Base-by-base conservation (phyloP, 2,113 vertebrate genomes). In the Piaya cayana region DNA sequence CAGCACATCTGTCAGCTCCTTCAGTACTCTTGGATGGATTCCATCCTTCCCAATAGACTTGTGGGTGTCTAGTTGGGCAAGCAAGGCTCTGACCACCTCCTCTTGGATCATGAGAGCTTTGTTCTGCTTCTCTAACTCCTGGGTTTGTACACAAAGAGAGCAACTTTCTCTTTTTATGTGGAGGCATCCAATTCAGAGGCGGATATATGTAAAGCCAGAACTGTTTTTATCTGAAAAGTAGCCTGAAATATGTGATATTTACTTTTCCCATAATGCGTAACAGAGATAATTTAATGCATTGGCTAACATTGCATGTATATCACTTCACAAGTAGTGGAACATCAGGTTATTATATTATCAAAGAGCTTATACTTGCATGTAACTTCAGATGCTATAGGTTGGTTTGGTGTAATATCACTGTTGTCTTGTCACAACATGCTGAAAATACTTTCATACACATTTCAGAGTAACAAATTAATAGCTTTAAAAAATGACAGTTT, bases 311-410 rank as follows among this genome's bases (percentile, higher is more conserved):
- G 15, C 3, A 20, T 3, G 0, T 49, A 6, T 21, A 45, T 71
- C 27, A 37, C 42, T 70, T 78, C 23, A 30, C n/a, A 6, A 42
- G 59, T 50, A 52, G 19, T 37, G 37, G 5, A 87, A 9, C 23
- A 68, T 42, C 16, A 47, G 6, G 1, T 3, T 77, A 37, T 89
- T 62, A 5, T 36, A 12, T 39, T 39, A 17, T 37, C 0, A 0
- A 21, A 71, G 39, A 12, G 39, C 3, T 85, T 71, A 67, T 20
- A n/a, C 4, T 34, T 81, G 5, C 11, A 20, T 19, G 4, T 29
- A 29, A 64, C 34, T 79, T 56, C 39, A 84, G 78, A 65, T 15
- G 39, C 12, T 39, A 39, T 39, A 39, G 9, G 39, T 39, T 39
- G 39, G 9, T 39, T 39, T 39, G 39, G 15, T 50, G 8, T 56